Percentiles rank a stretch among this genome's conserved stretches.
Evolutionary conservation across 2,888 invertebrate species (phyloP).

Genomic region (Tupiocoris notatus): DNA sequence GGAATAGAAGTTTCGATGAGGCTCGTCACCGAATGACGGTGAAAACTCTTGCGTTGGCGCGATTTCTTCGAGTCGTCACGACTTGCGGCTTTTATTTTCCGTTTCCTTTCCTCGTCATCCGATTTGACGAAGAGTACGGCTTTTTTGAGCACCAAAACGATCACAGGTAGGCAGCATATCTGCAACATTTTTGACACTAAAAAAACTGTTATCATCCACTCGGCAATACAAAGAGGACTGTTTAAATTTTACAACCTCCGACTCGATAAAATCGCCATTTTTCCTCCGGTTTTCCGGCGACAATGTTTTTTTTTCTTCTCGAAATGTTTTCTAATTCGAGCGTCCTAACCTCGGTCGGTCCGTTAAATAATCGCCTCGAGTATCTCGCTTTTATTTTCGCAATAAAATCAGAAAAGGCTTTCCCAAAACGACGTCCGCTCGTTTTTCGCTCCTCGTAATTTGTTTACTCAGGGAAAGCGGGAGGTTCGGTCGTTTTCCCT

Average conservation of each 20-base stretch:
- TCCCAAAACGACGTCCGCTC: background rate
- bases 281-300: too few species aligned
- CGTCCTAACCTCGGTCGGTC: too few species aligned
- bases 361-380: background rate
- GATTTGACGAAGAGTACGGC: conserved; percentile 2
- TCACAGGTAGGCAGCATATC: background rate
- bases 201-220: too few species aligned
- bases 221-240: too few species aligned
- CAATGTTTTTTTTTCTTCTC: too few species aligned
- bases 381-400: background rate
- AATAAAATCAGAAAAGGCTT: background rate
- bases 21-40: background rate
- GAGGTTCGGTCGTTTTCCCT: background rate
- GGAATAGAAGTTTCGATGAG: background rate
- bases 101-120: background rate
- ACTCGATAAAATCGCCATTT: too few species aligned
- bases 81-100: too few species aligned
- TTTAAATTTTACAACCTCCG: too few species aligned
- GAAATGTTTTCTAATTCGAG: too few species aligned
- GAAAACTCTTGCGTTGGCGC: background rate
- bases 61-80: too few species aligned
- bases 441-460: background rate
- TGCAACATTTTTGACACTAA: too few species aligned
- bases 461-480: background rate
- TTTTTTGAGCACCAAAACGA: conserved; percentile 6